Conservation (phyloP, 2,113 vertebrate species). For the Lagopus leucura region DNA sequence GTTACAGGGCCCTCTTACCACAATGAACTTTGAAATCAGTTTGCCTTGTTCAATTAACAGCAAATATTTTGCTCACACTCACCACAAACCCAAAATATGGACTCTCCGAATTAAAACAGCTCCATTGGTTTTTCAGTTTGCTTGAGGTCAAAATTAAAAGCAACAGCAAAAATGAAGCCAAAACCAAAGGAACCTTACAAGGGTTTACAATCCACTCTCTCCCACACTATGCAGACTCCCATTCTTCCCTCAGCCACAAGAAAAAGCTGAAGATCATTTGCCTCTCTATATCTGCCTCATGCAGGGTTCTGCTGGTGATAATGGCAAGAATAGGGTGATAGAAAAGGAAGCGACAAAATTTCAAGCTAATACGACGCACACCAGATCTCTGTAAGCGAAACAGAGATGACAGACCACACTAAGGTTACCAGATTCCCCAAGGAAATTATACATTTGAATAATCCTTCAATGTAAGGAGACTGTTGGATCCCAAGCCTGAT, state of each 20-base stretch:
- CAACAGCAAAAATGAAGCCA: not conserved
- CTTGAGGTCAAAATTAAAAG: not conserved
- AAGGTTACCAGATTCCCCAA: not conserved
- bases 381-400: not conserved
- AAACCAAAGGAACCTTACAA: not conserved
- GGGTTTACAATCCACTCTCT: not conserved
- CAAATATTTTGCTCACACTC: not conserved
- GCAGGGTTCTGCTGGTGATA: not conserved
- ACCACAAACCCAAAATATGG: not conserved
- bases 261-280: not conserved
- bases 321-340: not conserved
- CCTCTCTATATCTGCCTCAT: not conserved
- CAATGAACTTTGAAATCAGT: not conserved
- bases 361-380: not conserved
- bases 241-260: not conserved
- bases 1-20: not conserved
- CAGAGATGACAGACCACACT: not conserved
- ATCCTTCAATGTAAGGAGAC: not conserved
- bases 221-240: not conserved
- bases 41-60: not conserved
- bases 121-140: not conserved
- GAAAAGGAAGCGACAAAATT: not conserved
- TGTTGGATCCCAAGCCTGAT: not conserved
- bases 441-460: not conserved
- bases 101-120: not conserved